Evolutionary conservation across 2,113 vertebrate species (phyloP), one percentile per base, ranked within the genome.

Genomic region (Cynocephalus volans): DNA sequence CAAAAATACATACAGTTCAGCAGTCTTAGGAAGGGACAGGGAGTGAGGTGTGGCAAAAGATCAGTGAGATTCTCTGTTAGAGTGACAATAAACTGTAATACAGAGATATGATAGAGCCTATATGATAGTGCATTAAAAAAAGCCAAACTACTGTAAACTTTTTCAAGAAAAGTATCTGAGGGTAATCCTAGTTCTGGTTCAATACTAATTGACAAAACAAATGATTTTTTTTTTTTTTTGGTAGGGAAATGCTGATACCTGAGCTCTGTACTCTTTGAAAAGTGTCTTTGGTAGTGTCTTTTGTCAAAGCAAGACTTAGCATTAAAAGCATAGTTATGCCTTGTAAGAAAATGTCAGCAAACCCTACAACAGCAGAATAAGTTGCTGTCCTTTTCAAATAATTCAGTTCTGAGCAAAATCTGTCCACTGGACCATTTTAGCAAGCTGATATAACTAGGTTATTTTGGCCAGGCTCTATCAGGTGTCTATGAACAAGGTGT

Each of bases 341-440:
- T 94, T 85, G 52, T 90, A 83, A 84, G 70, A 94, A 95, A 96
- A 96, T 93, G 91, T 93, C 91, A 97, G 85, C 64, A 90, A 97
- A 80, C 50, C 26, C 48, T 76, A 64, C 94, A 97, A 90, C 45
- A 90, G 96, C 48, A 90, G 54, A 91, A 86, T 75, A 90, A 84
- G 75, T 96, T 80, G 65, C 76, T 85, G 75, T 19, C 19, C 75
- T 94, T 94, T 88, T 88, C 4, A 93, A 75, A 90, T 33, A 93
- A n/a, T 24, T 84, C n/a, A 65, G 6, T 87, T 83, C 91, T 94
- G 69, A 90, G 52, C 48, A 90, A 88, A 95, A 83, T 92, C 50
- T n/a, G 48, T 90, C 18, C 79, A 23, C 54, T 45, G 33, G 52
- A 90, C 85, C n/a, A 76, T 90, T 80, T 96, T 93, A 90, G 79